A percentile compares a stretch with the other conserved stretches of the same genome.
Evolutionary conservation across 1,140 invertebrate genomes (phyloP).

Genomic region (Thalassaphorura encarpata): DNA sequence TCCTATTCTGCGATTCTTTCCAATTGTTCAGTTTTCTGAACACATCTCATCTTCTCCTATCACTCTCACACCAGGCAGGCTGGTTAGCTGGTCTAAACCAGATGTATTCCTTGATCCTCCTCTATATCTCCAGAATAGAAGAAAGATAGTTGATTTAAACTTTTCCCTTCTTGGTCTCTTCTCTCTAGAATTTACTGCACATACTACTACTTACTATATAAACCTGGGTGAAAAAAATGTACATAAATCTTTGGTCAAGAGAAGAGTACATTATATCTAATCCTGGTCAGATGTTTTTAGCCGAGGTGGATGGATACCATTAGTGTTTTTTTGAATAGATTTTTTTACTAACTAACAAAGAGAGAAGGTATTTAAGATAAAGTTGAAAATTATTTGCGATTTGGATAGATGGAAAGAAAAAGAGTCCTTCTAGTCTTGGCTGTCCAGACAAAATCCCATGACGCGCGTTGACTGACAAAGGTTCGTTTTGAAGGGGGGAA

Average conservation of each 20-base stretch:
- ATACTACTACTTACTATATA: too few species aligned
- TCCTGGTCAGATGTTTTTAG: too few species aligned
- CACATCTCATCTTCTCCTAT: neutral
- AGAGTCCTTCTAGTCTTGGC: neutral
- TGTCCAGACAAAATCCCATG: too few species aligned
- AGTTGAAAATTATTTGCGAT: neutral
- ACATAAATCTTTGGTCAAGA: too few species aligned
- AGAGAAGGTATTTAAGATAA: neutral
- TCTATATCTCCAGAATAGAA: neutral
- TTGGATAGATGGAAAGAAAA: neutral
- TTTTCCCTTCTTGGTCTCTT: neutral
- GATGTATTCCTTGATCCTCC: neutral
- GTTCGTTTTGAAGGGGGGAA: conserved; percentile 1
- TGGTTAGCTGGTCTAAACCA: neutral
- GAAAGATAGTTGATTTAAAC: neutral
- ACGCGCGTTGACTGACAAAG: conserved; percentile 18
- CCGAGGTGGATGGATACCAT: neutral
- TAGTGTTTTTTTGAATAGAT: neutral
- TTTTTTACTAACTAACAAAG: neutral
- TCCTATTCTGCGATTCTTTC: conserved; percentile 1
- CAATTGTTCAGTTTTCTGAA: neutral
- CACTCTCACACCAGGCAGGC: neutral
- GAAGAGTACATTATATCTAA: too few species aligned
- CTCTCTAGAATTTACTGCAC: too few species aligned
- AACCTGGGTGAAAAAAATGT: too few species aligned